A percentile compares a stretch with the other conserved stretches of the same genome.
These are phyloP conservation scores for Gari tellinella DNA, from an alignment of 2,888 invertebrate genomes.

Conservation along the genomic window DNA sequence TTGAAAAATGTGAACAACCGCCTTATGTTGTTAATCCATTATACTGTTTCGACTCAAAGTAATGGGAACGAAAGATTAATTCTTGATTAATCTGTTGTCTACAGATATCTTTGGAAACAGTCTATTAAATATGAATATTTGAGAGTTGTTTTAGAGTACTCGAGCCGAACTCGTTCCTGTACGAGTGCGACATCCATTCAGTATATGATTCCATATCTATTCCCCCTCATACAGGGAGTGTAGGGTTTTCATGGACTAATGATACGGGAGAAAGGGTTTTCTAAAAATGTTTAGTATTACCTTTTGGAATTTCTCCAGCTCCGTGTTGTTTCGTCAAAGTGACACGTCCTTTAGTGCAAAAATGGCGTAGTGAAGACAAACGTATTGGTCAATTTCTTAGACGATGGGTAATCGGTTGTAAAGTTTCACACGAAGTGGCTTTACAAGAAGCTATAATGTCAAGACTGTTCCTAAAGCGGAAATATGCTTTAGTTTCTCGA, in stretches of 20 bases:
- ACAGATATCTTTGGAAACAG: slow-evolving; percentile 18
- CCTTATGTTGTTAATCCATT: slow-evolving; percentile 7
- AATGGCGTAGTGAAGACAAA: slow-evolving; percentile 20
- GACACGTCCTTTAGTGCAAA: slow-evolving; percentile 9
- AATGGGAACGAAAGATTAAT: slow-evolving; percentile 7
- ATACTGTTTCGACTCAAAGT: slow-evolving; percentile 10
- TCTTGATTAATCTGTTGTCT: slow-evolving; percentile 6
- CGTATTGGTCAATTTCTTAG: slow-evolving; percentile 5
- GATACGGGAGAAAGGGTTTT: not conserved
- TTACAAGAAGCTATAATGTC: not conserved
- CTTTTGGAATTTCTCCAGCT: slow-evolving; percentile 17
- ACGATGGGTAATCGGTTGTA: slow-evolving; percentile 17
- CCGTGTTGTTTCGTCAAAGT: slow-evolving; percentile 11
- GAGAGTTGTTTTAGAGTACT: not conserved
- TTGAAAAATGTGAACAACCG: not conserved
- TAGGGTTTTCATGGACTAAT: slow-evolving; percentile 13
- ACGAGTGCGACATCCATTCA: slow-evolving; percentile 2
- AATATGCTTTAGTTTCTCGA: not conserved
- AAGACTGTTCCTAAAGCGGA: slow-evolving; percentile 2
- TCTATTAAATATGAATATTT: slow-evolving; percentile 15
- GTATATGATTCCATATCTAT: slow-evolving; percentile 6
- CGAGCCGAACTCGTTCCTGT: too few species aligned
- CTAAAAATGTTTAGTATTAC: slow-evolving; percentile 15
- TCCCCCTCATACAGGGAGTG: slow-evolving; percentile 9
- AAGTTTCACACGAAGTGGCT: not conserved